These are phyloP conservation scores for Rana temporaria DNA, from an alignment of 2,113 vertebrate genomes.

Conservation along the genomic window DNA sequence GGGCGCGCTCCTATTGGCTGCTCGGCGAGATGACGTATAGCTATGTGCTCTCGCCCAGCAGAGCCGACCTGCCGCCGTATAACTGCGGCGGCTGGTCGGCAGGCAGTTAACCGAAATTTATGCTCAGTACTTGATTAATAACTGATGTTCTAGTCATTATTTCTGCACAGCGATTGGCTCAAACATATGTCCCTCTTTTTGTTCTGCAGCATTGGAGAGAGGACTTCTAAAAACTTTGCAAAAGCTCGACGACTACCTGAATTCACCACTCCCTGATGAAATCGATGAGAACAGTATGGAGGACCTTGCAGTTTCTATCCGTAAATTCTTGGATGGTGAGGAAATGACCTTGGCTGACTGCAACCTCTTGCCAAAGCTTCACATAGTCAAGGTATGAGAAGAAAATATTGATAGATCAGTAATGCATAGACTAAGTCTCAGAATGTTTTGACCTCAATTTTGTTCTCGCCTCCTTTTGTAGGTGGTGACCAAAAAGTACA, in stretches of 20 bases:
- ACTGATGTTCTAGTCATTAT: neutral
- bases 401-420: neutral
- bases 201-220: conserved; percentile 82
- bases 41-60: no score
- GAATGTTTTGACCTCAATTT: neutral
- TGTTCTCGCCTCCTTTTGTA: conserved; percentile 64
- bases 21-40: no score
- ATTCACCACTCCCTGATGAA: conserved; percentile 91
- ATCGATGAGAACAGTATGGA: conserved; percentile 97
- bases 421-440: no score
- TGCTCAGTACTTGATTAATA: no score
- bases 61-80: no score
- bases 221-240: conserved; percentile 93
- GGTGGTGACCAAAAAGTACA: conserved; percentile 97
- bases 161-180: neutral
- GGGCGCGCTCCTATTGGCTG: no score
- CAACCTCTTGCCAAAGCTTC: conserved; percentile 95
- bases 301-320: conserved; percentile 82
- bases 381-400: conserved; percentile 90
- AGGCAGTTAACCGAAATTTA: no score
- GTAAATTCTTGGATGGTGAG: conserved; percentile 93
- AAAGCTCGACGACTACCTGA: conserved; percentile 94
- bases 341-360: conserved; percentile 97
- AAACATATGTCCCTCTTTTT: neutral
- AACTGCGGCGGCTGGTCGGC: no score